Evolutionary conservation across 1,140 invertebrate species (phyloP).

Genomic region (Lycorma delicatula): DNA sequence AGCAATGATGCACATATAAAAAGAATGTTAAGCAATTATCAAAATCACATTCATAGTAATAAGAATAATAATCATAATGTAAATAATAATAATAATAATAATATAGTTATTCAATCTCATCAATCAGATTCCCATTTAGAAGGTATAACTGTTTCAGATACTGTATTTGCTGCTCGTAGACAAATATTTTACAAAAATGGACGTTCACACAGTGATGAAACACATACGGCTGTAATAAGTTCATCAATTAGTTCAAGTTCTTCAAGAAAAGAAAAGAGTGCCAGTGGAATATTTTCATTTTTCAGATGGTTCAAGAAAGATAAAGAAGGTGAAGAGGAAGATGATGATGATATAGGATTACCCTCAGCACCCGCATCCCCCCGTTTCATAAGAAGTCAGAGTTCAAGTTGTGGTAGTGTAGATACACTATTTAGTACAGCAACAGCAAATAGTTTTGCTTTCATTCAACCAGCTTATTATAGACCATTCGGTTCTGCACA

Average conservation of each 20-base stretch:
- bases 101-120: neutral
- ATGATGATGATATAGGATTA: slow-evolving; percentile 10
- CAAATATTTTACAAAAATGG: slow-evolving; percentile 7
- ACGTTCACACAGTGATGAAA: slow-evolving; percentile 8
- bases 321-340: slow-evolving; percentile 20
- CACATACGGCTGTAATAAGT: neutral
- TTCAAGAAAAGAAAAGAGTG: slow-evolving; percentile 18
- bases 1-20: too few species aligned
- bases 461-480: slow-evolving; percentile 46
- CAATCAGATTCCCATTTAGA: neutral
- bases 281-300: slow-evolving; percentile 40
- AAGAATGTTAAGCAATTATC: too few species aligned
- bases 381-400: slow-evolving; percentile 18
- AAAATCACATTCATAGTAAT: too few species aligned
- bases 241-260: slow-evolving; percentile 9
- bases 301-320: slow-evolving; percentile 42
- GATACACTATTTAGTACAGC: slow-evolving; percentile 54
- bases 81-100: too few species aligned
- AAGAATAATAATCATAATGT: too few species aligned
- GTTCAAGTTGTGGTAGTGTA: slow-evolving; percentile 46
- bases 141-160: slow-evolving; percentile 3
- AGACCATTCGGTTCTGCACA: slow-evolving; percentile 37
- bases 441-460: slow-evolving; percentile 61
- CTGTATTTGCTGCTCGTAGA: slow-evolving; percentile 9
- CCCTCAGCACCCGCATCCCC: slow-evolving; percentile 17